phyloP scores from a whole-genome alignment of 2,113 vertebrate genomes.

The Anoura caudifer region DNA sequence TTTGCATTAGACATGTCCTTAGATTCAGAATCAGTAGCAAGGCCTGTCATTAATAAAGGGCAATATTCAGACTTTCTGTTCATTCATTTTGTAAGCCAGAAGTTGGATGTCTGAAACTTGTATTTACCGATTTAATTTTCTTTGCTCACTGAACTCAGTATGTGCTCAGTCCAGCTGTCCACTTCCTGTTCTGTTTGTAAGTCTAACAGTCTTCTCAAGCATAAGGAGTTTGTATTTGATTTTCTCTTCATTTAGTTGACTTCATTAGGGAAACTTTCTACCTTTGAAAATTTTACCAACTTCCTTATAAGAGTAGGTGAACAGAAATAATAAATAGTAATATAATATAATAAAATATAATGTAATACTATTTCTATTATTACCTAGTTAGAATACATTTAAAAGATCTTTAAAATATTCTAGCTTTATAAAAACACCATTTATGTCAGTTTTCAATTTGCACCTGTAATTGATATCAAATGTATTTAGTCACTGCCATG shows the following conservation, averaged over 20 bases:
- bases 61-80: not conserved
- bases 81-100: not conserved
- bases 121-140: not conserved
- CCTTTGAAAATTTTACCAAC: not conserved
- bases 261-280: not conserved
- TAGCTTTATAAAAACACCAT: not conserved
- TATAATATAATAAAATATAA: not conserved
- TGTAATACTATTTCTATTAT: not conserved
- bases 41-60: not conserved
- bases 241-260: slow-evolving; percentile 12
- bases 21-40: not conserved
- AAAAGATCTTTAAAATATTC: not conserved
- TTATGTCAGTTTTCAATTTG: not conserved
- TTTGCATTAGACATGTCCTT: not conserved
- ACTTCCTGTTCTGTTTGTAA: not conserved
- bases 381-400: not conserved
- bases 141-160: not conserved
- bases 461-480: not conserved
- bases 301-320: not conserved
- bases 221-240: not conserved
- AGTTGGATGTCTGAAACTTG: not conserved
- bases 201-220: not conserved
- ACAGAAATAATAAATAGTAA: not conserved
- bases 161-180: not conserved
- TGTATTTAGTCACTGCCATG: not conserved